These are phyloP conservation scores for Desoria tigrina DNA, from an alignment of 2,888 invertebrate species.

Conservation along the genomic window DNA sequence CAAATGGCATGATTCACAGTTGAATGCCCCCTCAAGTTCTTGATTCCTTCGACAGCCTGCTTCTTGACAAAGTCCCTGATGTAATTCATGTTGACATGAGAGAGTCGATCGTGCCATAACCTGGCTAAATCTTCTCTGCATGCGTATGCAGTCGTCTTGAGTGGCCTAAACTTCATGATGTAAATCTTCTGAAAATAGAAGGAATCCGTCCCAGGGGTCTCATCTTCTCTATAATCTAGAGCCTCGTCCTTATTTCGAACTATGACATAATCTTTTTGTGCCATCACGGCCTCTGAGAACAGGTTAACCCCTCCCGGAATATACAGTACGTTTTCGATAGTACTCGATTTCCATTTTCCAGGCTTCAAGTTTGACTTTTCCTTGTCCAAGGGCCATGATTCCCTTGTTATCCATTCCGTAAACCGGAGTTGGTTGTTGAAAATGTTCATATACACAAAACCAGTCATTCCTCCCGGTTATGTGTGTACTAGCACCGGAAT, in stretches of 20 bases:
- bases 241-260: background rate
- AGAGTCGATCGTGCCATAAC: conserved; percentile 39
- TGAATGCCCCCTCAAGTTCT: conserved; percentile 12
- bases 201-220: conserved; percentile 16
- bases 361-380: conserved; percentile 28
- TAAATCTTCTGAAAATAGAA: conserved; percentile 16
- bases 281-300: too few species aligned
- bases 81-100: conserved; percentile 27
- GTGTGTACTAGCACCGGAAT: conserved; percentile 29
- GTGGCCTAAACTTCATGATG: conserved; percentile 35
- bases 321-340: conserved; percentile 26
- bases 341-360: conserved; percentile 20
- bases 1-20: conserved; percentile 29
- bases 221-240: conserved; percentile 16
- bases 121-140: background rate
- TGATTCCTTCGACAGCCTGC: conserved; percentile 29
- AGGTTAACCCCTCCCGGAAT: conserved; percentile 28
- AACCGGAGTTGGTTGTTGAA: conserved; percentile 8
- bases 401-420: conserved; percentile 14
- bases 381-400: conserved; percentile 6
- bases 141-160: too few species aligned
- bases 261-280: conserved; percentile 30
- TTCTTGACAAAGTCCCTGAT: conserved; percentile 23
- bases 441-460: conserved; percentile 28
- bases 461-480: conserved; percentile 28